Evolutionary conservation across 2,797 vertebrate genomes (phyloP).

Genomic region (Acanthopagrus latus): DNA sequence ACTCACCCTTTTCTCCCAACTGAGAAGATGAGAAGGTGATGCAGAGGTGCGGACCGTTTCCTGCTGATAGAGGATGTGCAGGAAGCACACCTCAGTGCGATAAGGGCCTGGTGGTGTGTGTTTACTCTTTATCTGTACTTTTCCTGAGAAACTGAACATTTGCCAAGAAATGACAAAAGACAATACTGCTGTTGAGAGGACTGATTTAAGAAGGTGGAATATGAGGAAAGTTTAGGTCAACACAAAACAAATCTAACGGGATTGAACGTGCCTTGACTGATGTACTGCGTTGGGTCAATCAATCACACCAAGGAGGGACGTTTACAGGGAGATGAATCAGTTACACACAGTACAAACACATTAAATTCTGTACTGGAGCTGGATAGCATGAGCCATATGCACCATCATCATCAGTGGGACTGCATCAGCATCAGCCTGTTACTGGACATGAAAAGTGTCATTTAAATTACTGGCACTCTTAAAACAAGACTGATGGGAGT

Average conservation of each 20-base stretch:
- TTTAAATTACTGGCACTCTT: background rate
- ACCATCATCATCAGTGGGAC: background rate
- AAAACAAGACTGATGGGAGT: background rate
- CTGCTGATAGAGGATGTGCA: constrained; percentile 34
- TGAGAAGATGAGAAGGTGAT: constrained; percentile 26
- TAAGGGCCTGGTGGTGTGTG: constrained; percentile 12
- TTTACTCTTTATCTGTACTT: constrained; percentile 26
- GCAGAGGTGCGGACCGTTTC: constrained; percentile 14
- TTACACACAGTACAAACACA: constrained; percentile 15
- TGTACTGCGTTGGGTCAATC: constrained; percentile 16
- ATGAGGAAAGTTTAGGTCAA: constrained; percentile 8
- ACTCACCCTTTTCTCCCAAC: constrained; percentile 18
- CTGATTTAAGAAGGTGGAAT: background rate
- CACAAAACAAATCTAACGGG: background rate
- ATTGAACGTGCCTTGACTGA: constrained; percentile 15
- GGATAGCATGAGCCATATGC: background rate
- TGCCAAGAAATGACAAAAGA: constrained; percentile 1
- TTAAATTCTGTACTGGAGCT: background rate
- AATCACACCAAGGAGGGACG: constrained; percentile 14
- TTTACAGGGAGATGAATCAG: background rate
- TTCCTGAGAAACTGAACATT: constrained; percentile 25
- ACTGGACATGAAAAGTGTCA: background rate
- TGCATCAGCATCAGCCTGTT: background rate
- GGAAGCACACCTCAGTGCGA: constrained; percentile 17
- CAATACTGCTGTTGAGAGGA: background rate